Evolutionary conservation across 2,888 invertebrate genomes (phyloP), one percentile per base, ranked within the genome.

Genomic region (Caenorhabditis angaria): DNA sequence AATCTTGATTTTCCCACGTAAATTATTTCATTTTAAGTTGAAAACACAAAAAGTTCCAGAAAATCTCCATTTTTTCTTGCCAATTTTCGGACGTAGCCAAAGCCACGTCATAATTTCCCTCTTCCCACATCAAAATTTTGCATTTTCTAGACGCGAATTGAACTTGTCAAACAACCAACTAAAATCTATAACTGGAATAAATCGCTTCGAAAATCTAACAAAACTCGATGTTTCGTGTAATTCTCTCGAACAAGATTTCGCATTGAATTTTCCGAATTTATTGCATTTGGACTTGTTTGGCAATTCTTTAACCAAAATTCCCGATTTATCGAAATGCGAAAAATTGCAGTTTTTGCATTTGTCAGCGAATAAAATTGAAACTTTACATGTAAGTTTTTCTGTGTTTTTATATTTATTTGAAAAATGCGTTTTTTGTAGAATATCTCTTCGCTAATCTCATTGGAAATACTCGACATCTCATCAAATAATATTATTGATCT

Each of bases 401-500:
- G n/a, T n/a, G n/a, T n/a, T 1, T n/a, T 50, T 2, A 28, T 1
- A 51, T 24, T 20, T 22, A 24, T 54, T 27, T 3, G 27, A 54
- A 54, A 25, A 54, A 54, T 12, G 27, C 1, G 4, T 25, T 12
- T 54, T 54, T 54, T 60, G 25, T 50, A 61, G 53, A 53, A 32
- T 41, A 29, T 61, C n/a, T 25, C 20, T 24, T 29, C 4, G 0
- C 35, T 51, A 20, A 8, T 53, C 47, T 47, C 50, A 25, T 53
- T 71, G 14, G 51, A 48, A 32, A 47, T 35, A 10, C 25, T 71
- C 3, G 50, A 63, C 27, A 53, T 71, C 12, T 60, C 71, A 0
- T 67, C 66, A 4, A 71, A 71, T 61, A 47, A 22, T 0, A 67
- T 71, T 12, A 48, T 27, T n/a, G 71, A 71, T 64, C 55, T 71